Evolutionary conservation across 2,888 invertebrate genomes (phyloP).

Genomic region (Tuberolachnus salignus): DNA sequence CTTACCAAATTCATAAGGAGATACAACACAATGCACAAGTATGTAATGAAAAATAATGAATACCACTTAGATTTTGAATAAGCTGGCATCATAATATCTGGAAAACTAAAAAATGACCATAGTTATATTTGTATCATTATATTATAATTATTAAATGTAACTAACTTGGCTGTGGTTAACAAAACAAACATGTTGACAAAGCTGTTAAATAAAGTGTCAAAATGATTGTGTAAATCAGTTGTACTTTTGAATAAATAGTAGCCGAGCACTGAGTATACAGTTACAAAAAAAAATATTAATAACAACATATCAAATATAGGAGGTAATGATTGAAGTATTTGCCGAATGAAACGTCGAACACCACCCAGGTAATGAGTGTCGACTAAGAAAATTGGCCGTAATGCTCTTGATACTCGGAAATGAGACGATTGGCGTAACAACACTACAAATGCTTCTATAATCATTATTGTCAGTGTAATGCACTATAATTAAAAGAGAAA

Average conservation of each 20-base stretch:
- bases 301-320: constrained; percentile 88
- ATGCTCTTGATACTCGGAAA: constrained; percentile 83
- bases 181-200: constrained; percentile 88
- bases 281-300: constrained; percentile 81
- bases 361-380: constrained; percentile 79
- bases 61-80: constrained; percentile 81
- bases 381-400: constrained; percentile 86
- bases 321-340: constrained; percentile 83
- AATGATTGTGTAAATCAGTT: constrained; percentile 72
- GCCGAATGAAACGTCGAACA: constrained; percentile 71
- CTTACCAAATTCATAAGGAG: constrained; percentile 87
- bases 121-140: constrained; percentile 27
- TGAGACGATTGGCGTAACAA: constrained; percentile 81
- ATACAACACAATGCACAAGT: constrained; percentile 82
- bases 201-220: constrained; percentile 77
- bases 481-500: constrained; percentile 67
- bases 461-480: constrained; percentile 77
- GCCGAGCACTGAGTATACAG: constrained; percentile 81
- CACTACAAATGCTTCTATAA: constrained; percentile 80
- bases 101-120: constrained; percentile 70
- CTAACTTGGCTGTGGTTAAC: constrained; percentile 90
- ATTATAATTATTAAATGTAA: constrained; percentile 59
- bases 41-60: constrained; percentile 84
- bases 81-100: constrained; percentile 92
- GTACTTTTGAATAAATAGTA: constrained; percentile 80